Evolutionary conservation across 2,797 vertebrate species (phyloP), one percentile per base, ranked within the genome.

Genomic region (Megaceryle alcyon): DNA sequence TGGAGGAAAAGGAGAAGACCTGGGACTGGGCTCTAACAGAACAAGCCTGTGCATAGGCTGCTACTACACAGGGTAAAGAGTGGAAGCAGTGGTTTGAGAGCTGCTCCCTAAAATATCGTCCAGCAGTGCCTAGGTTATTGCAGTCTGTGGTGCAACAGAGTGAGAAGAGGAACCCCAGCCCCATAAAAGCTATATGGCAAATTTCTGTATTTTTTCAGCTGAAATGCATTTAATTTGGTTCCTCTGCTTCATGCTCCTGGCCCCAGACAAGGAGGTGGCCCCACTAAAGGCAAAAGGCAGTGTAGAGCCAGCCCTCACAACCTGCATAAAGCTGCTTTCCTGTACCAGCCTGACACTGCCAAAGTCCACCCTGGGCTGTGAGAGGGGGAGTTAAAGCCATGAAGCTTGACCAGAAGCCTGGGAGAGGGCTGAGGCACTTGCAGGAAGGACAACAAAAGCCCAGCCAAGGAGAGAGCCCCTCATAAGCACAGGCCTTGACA

Each of bases 231-330:
- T 35, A 41, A 26, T 71, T 37, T 5, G 1, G 9, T 66, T 37
- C 51, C 25, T 66, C n/a, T 70, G 11, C 28, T 69, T 53, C 4
- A 1, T 3, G 12, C 12, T 81, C 22, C 28, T 54, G 29, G 12
- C 54, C 19, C 28, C 49, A 80, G 71, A 1, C 54, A 79, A 63
- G 54, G 25, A 48, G n/a, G 15, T 13, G 8, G 17, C 53, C 68
- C 46, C 21, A 20, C 14, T 44, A 9, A 49, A 60, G 57, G 31
- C 57, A 56, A 81, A 63, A 73, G 9, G 8, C 41, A 44, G 10
- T 0, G 1, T 13, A 69, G 35, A 71, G 3, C 18, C 28, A n/a
- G 25, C 37, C 28, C 31, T 63, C 25, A 5, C 0, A 3, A 86
- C 20, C n/a, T 64, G 17, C 15, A 44, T 21, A 37, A 88, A 79